phyloP scores from a whole-genome alignment of 2,888 invertebrate species.

The Rugalucina vietnamica region DNA sequence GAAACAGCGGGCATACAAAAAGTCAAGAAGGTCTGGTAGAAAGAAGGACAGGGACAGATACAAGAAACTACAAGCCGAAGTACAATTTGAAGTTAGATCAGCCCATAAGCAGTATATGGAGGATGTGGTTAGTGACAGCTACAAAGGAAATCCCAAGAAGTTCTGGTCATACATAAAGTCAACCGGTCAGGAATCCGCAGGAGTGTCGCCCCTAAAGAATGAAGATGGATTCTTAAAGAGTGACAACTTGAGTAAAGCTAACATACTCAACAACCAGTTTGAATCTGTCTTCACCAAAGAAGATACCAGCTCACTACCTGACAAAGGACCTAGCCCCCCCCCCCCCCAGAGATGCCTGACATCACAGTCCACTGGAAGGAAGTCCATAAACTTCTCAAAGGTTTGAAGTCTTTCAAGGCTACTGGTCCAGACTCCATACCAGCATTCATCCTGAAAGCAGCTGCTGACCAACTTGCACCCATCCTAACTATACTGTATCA shows the following conservation, averaged over 20 bases:
- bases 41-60: constrained; percentile 16
- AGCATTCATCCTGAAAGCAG: constrained; percentile 2
- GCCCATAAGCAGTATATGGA: not conserved
- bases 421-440: constrained; percentile 24
- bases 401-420: constrained; percentile 30
- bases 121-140: not conserved
- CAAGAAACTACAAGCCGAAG: constrained; percentile 12
- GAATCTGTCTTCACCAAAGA: not conserved
- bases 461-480: constrained; percentile 22
- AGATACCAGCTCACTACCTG: not conserved
- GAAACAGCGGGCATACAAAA: not conserved
- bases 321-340: not conserved
- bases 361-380: not conserved
- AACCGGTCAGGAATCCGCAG: not conserved
- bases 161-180: not conserved
- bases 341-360: not conserved
- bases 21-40: not conserved
- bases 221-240: not conserved
- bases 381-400: not conserved
- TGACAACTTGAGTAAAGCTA: not conserved
- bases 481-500: constrained; percentile 25
- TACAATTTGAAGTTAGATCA: not conserved
- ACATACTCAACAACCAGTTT: not conserved
- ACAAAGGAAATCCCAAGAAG: not conserved
- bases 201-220: not conserved